Evolutionary conservation across 2,888 invertebrate species (phyloP).

Genomic region (Nephrotoma guestfalica): DNA sequence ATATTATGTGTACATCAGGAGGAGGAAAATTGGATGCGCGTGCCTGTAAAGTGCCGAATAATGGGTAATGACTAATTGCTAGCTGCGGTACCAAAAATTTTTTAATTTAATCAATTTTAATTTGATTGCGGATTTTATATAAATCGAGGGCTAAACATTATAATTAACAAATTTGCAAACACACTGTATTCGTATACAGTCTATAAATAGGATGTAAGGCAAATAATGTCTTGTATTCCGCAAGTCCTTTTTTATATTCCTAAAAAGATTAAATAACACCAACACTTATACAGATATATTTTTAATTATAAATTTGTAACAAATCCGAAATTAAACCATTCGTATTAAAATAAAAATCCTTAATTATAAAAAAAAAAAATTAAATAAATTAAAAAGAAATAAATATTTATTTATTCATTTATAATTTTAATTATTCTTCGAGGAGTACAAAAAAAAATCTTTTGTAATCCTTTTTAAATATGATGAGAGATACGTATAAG

Average conservation of each 20-base stretch:
- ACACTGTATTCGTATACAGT: background rate
- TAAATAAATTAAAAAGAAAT: background rate
- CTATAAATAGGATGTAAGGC: background rate
- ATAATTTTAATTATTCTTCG: background rate
- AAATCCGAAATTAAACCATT: background rate
- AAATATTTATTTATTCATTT: background rate
- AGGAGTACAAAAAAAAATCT: background rate
- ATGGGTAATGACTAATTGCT: background rate
- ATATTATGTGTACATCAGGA: background rate
- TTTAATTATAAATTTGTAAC: background rate
- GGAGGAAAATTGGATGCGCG: background rate
- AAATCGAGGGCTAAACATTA: background rate
- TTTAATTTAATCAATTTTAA: background rate
- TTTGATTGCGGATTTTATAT: background rate
- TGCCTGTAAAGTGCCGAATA: background rate
- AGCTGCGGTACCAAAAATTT: background rate
- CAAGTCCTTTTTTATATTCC: background rate
- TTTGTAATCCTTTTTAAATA: background rate
- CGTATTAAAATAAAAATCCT: background rate
- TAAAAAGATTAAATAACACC: background rate
- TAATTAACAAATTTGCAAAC: background rate
- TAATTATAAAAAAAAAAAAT: background rate
- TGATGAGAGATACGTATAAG: background rate
- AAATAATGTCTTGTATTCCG: background rate
- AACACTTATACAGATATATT: background rate